A percentile compares a stretch with the other conserved stretches of the same genome.
Conservation (phyloP, 2,797 vertebrate species). For the Pangasius sanitwongsei region DNA sequence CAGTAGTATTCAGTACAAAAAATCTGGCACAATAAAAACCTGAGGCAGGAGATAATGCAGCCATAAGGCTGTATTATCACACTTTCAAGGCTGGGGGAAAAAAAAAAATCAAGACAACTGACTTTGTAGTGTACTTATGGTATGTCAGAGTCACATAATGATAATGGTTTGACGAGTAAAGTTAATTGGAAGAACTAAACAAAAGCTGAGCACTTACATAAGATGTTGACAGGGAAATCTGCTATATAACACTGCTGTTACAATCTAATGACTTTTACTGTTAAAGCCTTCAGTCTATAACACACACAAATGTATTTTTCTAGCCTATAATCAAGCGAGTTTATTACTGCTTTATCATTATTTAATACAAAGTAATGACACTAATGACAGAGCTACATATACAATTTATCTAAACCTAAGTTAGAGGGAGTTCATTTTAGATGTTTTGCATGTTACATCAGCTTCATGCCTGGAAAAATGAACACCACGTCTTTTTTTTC, state of each 20-base stretch:
- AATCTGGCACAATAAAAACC: not conserved
- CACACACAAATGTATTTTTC: no score
- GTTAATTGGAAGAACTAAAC: slow-evolving; percentile 15
- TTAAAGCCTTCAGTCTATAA: not conserved
- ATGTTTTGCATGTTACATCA: not conserved
- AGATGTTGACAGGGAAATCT: not conserved
- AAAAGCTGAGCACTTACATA: slow-evolving; percentile 7
- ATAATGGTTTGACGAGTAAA: slow-evolving; percentile 3
- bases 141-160: not conserved
- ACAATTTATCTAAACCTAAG: not conserved
- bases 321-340: not conserved
- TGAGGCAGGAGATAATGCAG: slow-evolving; percentile 13
- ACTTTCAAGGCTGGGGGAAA: not conserved
- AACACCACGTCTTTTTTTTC: not conserved
- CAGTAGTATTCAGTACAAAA: not conserved
- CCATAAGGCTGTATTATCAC: not conserved
- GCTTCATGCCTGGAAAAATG: not conserved
- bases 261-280: not conserved
- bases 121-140: not conserved
- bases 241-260: not conserved
- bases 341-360: not conserved
- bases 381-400: not conserved
- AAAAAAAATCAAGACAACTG: not conserved
- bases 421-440: not conserved
- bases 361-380: not conserved